These are phyloP conservation scores for Mus pahari DNA, from an alignment of 2,113 vertebrate genomes.

Conservation along the genomic window DNA sequence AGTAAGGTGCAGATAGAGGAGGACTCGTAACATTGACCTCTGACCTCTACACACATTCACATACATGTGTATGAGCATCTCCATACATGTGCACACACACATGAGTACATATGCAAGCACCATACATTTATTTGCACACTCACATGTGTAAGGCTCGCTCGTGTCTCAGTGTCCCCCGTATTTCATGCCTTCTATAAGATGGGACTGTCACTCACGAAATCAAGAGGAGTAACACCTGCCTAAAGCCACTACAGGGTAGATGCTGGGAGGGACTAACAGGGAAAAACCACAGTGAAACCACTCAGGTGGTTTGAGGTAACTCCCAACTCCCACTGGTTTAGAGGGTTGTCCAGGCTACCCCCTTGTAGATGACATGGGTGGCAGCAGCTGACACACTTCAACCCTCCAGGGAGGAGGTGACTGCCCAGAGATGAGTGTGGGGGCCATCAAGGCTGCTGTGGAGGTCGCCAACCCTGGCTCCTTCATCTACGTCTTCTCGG, in stretches of 20 bases:
- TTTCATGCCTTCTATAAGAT: background rate
- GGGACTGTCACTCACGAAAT: accelerated
- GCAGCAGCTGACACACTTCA: background rate
- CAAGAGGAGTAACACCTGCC: accelerated
- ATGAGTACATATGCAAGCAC: too few species aligned
- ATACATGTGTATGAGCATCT: too few species aligned
- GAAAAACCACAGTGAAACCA: accelerated
- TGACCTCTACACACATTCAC: background rate
- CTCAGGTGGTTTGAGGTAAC: too few species aligned
- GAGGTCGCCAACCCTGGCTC: constrained; percentile 93
- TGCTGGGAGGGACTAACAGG: background rate
- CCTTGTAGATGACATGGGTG: accelerated
- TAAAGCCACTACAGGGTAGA: accelerated
- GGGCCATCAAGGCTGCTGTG: constrained; percentile 92
- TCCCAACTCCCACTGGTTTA: accelerated
- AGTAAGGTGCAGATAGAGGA: too few species aligned
- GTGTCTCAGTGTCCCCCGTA: accelerated
- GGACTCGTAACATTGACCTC: too few species aligned
- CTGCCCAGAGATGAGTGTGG: constrained; percentile 96
- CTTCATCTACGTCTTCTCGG: constrained; percentile 96
- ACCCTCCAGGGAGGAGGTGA: constrained; percentile 92
- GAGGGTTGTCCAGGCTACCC: background rate
- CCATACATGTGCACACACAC: background rate
- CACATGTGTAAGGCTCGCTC: accelerated
- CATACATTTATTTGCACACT: background rate